Base-by-base conservation (phyloP, 2,797 vertebrate genomes). In the Peromyscus nudipes region DNA sequence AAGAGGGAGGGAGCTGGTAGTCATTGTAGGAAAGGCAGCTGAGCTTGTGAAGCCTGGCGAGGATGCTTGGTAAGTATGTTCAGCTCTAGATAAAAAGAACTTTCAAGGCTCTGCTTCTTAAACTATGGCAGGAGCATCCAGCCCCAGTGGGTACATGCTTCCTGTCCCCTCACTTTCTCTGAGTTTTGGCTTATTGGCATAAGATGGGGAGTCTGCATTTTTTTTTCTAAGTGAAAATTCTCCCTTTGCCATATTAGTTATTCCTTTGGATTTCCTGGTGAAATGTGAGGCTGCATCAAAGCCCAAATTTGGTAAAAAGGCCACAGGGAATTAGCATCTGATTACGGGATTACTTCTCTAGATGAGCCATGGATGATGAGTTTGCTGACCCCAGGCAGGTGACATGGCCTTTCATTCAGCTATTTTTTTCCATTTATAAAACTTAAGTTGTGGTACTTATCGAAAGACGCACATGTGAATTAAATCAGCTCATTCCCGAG, bases 171-270 rank as follows among this genome's bases (percentile, higher is more conserved):
- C 9, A 31, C 34, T 92, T 95, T 86, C 77, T 84, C 77, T n/a
- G 19, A 64, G 23, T 83, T 97, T 94, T 89, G 65, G 67, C 29
- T 95, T 92, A 83, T 89, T 89, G 86, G 37, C 69, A 81, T 75
- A 60, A 86, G 67, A 85, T 76, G 67, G 69, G 49, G 12, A 81
- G 80, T 92, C 29, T 77, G 87, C 40, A 73, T 73, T 85, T 91
- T 96, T 62, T 94, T 57, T 37, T 62, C 55, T 67, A 95, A 95
- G 83, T 91, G 79, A 94, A 49, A 92, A 95, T 79, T 96, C 89
- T 92, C 52, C 80, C 64, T 96, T 89, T 77, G 21, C 55, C 94
- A 23, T 67, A 77, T 57, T 69, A 90, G 95, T 97, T 81, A 82
- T 95, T 94, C 64, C 23, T 60, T 95, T 94, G 49, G 25, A 80